Percentiles rank a stretch among this genome's conserved stretches.
These are phyloP conservation scores for Anas platyrhynchos DNA, from an alignment of 2,113 vertebrate species.

Conservation along the genomic window DNA sequence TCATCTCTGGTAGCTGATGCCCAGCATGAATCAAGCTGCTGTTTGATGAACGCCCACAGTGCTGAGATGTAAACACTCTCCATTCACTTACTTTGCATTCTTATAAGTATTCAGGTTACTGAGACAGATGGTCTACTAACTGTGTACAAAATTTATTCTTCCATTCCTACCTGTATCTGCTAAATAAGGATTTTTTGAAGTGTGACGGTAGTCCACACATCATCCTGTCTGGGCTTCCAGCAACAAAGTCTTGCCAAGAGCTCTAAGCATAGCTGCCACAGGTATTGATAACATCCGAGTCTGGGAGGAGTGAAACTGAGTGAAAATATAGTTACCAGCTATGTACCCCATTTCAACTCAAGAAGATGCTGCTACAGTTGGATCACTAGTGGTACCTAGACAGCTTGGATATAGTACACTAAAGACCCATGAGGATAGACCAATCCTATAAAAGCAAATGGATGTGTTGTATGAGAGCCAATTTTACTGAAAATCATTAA, in stretches of 20 bases:
- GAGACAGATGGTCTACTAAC: neutral
- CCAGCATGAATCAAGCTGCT: neutral
- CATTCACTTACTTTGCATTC: neutral
- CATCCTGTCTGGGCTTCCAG: neutral
- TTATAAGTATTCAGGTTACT: neutral
- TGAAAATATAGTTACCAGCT: neutral
- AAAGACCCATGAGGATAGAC: neutral
- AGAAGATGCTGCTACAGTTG: neutral
- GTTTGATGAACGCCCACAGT: neutral
- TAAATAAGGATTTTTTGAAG: constrained; percentile 16
- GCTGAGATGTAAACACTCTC: neutral
- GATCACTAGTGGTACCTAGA: neutral
- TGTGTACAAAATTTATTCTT: constrained; percentile 1
- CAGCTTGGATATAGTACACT: neutral
- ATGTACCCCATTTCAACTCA: neutral
- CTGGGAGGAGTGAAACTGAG: neutral
- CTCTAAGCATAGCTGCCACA: neutral
- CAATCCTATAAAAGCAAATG: neutral
- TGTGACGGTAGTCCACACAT: neutral
- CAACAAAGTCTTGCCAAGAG: neutral
- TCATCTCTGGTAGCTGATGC: neutral
- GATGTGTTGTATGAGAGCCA: neutral
- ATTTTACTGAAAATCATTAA: neutral
- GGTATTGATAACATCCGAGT: neutral
- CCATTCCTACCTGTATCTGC: neutral